A percentile compares a stretch with the other conserved stretches of the same genome.
Conservation (phyloP, 2,888 invertebrate species). For the Nasonovia ribisnigri region DNA sequence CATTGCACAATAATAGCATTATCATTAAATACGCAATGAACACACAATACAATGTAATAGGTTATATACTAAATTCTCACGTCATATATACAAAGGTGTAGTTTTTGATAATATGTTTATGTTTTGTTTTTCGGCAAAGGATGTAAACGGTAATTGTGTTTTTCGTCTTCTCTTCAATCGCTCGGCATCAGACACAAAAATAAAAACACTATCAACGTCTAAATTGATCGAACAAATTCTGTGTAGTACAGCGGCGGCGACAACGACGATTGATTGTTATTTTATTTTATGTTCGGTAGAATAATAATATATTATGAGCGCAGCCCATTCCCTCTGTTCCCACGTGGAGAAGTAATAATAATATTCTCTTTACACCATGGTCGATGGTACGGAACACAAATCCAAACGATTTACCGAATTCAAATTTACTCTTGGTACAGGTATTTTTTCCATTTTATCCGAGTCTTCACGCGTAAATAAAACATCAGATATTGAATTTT, state of each 20-base stretch:
- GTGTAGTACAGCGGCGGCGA: neutral
- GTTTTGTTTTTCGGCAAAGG: neutral
- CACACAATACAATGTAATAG: too few species aligned
- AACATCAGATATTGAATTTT: neutral
- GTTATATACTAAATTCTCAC: neutral
- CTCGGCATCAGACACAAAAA: neutral
- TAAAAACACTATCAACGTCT: neutral
- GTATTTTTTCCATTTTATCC: neutral
- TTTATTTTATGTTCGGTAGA: neutral
- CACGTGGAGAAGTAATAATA: neutral
- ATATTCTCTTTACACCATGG: neutral
- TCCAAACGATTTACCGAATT: conserved; percentile 29
- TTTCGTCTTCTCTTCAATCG: neutral
- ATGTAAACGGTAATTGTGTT: neutral
- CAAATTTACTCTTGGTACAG: neutral
- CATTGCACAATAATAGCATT: neutral
- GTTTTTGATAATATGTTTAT: neutral
- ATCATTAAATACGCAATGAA: neutral
- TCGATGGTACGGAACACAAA: neutral
- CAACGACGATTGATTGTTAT: neutral
- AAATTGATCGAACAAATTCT: neutral
- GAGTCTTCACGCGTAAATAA: neutral
- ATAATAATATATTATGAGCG: neutral
- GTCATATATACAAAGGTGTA: neutral
- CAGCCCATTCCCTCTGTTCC: neutral